phyloP scores from a whole-genome alignment of 1,140 invertebrate species.

The Papilio machaon region DNA sequence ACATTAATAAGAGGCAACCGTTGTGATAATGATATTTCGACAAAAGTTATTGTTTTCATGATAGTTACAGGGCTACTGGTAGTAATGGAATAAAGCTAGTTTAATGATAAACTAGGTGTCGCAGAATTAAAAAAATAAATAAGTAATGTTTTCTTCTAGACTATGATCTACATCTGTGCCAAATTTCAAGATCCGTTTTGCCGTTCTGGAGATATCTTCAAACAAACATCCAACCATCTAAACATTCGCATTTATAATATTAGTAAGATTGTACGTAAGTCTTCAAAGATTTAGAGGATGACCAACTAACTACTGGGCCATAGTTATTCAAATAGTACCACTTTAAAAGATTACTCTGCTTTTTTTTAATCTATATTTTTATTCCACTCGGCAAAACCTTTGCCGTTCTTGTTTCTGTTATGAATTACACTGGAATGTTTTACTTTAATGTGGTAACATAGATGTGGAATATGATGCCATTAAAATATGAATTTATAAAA shows the following conservation, averaged over 20 bases:
- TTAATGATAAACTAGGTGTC: too few species aligned
- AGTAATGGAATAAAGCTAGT: too few species aligned
- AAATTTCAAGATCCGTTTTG: too few species aligned
- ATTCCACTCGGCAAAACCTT: conserved; percentile 5
- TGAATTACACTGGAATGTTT: conserved; percentile 30
- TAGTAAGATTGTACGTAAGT: neutral
- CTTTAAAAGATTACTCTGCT: conserved; percentile 21
- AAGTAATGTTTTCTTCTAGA: too few species aligned
- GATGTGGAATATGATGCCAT: neutral
- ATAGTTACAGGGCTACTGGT: too few species aligned
- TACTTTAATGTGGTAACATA: conserved; percentile 37
- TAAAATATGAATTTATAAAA: conserved; percentile 39
- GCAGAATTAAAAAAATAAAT: too few species aligned
- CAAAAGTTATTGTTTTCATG: neutral
- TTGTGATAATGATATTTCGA: neutral
- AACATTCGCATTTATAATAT: too few species aligned
- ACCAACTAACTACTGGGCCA: neutral
- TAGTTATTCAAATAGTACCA: neutral
- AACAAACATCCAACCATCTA: too few species aligned
- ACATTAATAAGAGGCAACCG: neutral
- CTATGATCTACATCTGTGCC: too few species aligned
- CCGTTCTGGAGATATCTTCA: too few species aligned
- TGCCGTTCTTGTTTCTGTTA: conserved; percentile 27
- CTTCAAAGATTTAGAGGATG: neutral
- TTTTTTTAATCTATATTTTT: conserved; percentile 21